Conservation (phyloP, 2,113 vertebrate species). For the Mastomys natalensis region DNA sequence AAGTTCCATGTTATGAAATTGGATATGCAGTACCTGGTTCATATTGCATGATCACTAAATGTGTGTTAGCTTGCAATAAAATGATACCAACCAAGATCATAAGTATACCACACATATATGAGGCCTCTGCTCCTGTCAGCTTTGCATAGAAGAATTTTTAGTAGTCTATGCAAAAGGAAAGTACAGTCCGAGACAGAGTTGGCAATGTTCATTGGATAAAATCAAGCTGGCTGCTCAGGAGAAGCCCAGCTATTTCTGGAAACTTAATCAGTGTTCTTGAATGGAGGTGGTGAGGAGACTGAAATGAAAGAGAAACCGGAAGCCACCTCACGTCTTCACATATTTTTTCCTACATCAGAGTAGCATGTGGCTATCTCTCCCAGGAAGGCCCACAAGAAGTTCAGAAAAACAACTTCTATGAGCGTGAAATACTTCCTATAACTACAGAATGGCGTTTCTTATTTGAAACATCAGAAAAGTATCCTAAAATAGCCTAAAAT, state of each 20-base stretch:
- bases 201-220: conserved; percentile 45
- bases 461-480: conserved; percentile 30
- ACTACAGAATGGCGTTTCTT: neutral
- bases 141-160: conserved; percentile 64
- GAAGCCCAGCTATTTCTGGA: conserved; percentile 52
- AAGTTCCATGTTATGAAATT: conserved; percentile 40
- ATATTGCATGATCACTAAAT: neutral
- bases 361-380: neutral
- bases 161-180: conserved; percentile 57
- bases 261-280: conserved; percentile 52
- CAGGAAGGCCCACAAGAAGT: neutral
- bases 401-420: neutral
- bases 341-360: neutral
- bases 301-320: neutral
- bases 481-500: conserved; percentile 25
- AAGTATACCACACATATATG: neutral
- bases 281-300: neutral
- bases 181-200: conserved; percentile 48
- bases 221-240: conserved; percentile 63
- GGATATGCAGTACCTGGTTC: conserved; percentile 20
- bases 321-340: neutral
- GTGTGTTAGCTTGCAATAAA: conserved; percentile 47
- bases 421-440: neutral
- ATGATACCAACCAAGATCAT: neutral
- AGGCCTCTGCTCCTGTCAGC: conserved; percentile 46